Evolutionary conservation across 2,113 vertebrate species (phyloP).

Genomic region (Morone saxatilis): DNA sequence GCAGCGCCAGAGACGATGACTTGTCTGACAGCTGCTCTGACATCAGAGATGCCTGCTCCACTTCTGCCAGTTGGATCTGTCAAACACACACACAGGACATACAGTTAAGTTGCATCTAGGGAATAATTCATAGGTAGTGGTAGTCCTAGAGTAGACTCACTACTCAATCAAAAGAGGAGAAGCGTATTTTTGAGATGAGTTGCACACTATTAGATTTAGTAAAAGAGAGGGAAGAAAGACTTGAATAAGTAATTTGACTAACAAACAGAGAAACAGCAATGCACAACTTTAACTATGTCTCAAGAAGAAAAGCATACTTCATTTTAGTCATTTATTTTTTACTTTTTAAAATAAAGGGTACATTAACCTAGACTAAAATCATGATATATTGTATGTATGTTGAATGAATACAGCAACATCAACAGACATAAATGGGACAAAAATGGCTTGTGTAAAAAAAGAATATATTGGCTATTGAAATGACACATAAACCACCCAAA

Average conservation of each 20-base stretch:
- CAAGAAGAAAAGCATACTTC: not conserved
- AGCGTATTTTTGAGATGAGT: not conserved
- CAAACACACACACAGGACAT: slow-evolving; percentile 9
- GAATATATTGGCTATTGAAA: not conserved
- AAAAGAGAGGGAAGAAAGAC: not conserved
- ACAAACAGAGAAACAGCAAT: not conserved
- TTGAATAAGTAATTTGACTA: not conserved
- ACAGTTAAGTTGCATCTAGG: not conserved
- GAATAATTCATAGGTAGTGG: not conserved
- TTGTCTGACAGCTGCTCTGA: slow-evolving; percentile 92
- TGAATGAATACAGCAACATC: no score
- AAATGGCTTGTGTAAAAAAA: no score
- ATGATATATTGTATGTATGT: no score
- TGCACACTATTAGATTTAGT: not conserved
- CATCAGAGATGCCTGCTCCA: slow-evolving; percentile 95
- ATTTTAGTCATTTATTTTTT: not conserved
- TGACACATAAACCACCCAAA: not conserved
- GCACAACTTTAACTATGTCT: not conserved
- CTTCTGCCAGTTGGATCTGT: slow-evolving; percentile 95
- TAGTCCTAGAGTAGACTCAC: no score
- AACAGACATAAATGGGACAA: no score
- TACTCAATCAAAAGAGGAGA: not conserved
- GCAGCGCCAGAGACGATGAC: slow-evolving; percentile 93
- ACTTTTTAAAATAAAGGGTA: no score
- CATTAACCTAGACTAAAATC: no score